Conservation (phyloP, 2,113 vertebrate genomes). For the Stomatorhinus ivindoensis region DNA sequence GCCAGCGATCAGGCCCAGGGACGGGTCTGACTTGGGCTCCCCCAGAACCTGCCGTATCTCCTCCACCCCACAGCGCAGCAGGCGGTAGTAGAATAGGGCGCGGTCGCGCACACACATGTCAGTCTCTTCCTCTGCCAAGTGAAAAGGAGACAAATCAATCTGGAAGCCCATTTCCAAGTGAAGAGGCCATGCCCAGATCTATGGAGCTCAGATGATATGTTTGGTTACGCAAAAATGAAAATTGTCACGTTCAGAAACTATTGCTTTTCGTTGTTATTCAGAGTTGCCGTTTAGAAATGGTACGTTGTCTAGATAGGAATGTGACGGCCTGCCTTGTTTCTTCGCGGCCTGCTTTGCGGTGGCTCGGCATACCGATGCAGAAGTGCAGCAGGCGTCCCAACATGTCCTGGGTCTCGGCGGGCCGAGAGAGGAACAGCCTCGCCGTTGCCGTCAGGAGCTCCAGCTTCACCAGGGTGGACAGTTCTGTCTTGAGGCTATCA, state of each 20-base stretch:
- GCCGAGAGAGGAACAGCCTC: constrained; percentile 77
- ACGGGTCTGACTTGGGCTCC: constrained; percentile 80
- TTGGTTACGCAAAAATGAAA: background rate
- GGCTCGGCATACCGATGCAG: constrained; percentile 68
- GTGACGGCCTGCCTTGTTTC: background rate
- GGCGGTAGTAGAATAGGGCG: constrained; percentile 83
- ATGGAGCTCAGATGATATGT: background rate
- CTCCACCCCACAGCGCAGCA: constrained; percentile 72
- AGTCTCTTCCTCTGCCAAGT: constrained; percentile 77
- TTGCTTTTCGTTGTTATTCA: background rate
- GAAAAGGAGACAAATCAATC: background rate
- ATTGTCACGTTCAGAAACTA: background rate
- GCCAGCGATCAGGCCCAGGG: constrained; percentile 74
- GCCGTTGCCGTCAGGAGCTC: constrained; percentile 80
- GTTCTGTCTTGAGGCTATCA: constrained; percentile 71
- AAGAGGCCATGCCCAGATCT: background rate
- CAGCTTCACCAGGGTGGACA: constrained; percentile 71
- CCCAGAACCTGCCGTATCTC: constrained; percentile 67
- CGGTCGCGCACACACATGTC: constrained; percentile 85
- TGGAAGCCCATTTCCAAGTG: too few relatives aligned
- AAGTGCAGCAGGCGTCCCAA: constrained; percentile 79
- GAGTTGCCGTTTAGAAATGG: background rate
- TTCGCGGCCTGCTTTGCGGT: background rate
- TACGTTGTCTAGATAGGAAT: background rate
- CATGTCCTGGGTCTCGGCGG: constrained; percentile 87